Base-by-base conservation (phyloP, 2,888 invertebrate genomes). In the Drosophila mimetica region DNA sequence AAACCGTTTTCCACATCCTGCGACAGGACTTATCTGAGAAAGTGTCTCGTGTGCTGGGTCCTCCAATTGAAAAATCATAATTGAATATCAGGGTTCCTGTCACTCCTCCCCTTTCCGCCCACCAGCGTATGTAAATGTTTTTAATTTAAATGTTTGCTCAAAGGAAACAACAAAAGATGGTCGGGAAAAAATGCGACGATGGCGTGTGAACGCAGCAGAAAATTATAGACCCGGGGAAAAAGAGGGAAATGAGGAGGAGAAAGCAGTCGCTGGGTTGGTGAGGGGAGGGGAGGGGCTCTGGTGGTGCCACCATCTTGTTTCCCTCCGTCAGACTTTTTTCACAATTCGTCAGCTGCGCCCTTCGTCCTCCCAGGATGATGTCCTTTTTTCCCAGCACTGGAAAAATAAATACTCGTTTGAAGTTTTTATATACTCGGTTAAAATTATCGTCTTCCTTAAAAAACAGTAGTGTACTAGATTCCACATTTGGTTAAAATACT, bases 281-380 rank as follows among this genome's bases (percentile, higher is more conserved):
- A 9, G 14, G 42, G 25, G 7, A 4, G 5, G 20, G 44, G 22
- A 25, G 25, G 14, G 28, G 25, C 11, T 28, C 25, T 47, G 66
- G 60, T 61, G 65, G 61, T 41, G 67, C 72, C 77, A 67, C 76
- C 82, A 80, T 87, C 80, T 85, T 81, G 66, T 61, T 59, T 65
- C 72, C 59, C 64, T 51, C 51, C 50, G 53, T 50, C 71, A 48
- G 54, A 55, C 46, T 87, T 77, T 84, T 87, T 81, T 85, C 77
- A 81, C 89, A 84, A 80, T 85, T 89, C 85, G 88, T 87, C 87
- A 89, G 89, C 89, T 87, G 89, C 89, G 89, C 76, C 79, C 73
- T 52, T 2, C 16, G 52, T 52, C 53, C 64, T 67, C 20, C 28
- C 50, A 63, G 73, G 44, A 72, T 65, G 66, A 77, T 36, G 74